Conservation (phyloP, 2,888 invertebrate species). For the Rhimphoctona megacephalus region DNA sequence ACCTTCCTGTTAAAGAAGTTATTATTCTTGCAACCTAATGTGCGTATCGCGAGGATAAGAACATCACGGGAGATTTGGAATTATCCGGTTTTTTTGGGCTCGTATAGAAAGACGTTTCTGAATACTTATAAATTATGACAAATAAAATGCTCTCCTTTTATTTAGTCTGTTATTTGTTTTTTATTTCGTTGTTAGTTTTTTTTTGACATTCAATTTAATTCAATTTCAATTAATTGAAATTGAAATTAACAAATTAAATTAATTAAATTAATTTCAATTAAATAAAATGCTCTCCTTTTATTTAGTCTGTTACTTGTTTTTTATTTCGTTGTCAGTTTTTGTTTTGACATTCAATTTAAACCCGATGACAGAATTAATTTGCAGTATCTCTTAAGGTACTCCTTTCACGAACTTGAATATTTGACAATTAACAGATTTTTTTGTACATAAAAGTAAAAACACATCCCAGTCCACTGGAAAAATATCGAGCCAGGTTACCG, state of each 20-base stretch:
- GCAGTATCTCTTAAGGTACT: too few relatives aligned
- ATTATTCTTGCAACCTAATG: not conserved
- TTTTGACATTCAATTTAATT: not conserved
- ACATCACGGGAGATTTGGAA: not conserved
- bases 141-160: not conserved
- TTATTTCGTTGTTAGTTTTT: not conserved
- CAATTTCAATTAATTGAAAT: not conserved
- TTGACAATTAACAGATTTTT: too few relatives aligned
- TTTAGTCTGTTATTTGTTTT: not conserved
- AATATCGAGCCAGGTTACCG: too few relatives aligned
- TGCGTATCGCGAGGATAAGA: not conserved
- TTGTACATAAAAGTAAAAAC: too few relatives aligned
- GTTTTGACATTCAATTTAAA: too few relatives aligned
- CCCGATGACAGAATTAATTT: too few relatives aligned
- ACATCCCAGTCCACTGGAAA: too few relatives aligned
- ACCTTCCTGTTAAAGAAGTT: not conserved
- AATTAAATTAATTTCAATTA: too few relatives aligned
- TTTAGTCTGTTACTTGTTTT: not conserved
- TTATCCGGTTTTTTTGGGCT: not conserved
- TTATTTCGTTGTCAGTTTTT: too few relatives aligned
- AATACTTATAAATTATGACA: not conserved
- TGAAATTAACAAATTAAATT: too few relatives aligned
- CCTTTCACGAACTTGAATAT: too few relatives aligned
- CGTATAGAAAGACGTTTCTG: not conserved
- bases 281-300: too few relatives aligned